These are phyloP conservation scores for Acanthosoma haemorrhoidale DNA, from an alignment of 2,888 invertebrate genomes.

Conservation along the genomic window DNA sequence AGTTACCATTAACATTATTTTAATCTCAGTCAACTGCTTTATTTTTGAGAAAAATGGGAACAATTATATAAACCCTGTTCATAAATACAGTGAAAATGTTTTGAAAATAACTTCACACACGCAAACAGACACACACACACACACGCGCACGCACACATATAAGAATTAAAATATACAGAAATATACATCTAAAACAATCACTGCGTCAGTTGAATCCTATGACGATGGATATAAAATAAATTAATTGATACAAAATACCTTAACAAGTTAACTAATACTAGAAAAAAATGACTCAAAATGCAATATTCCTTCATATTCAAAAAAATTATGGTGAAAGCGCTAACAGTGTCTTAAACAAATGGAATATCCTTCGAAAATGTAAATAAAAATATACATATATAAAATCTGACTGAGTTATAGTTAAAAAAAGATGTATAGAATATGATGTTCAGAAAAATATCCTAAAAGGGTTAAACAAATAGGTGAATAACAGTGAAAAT, in stretches of 20 bases:
- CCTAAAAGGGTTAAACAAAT: background rate
- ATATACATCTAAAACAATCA: constrained; percentile 29
- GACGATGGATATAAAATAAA: constrained; percentile 32
- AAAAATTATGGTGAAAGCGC: constrained; percentile 2
- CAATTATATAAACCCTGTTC: constrained; percentile 31
- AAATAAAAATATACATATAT: background rate
- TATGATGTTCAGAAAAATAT: background rate
- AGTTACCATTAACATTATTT: constrained; percentile 16
- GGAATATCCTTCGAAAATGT: background rate
- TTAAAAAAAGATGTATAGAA: background rate
- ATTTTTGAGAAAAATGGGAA: constrained; percentile 21
- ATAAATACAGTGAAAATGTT: constrained; percentile 25
- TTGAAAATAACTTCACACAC: constrained; percentile 26
- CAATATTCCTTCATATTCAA: constrained; percentile 17
- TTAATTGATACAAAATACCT: constrained; percentile 36
- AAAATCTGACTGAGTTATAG: constrained; percentile 16
- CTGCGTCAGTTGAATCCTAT: constrained; percentile 13
- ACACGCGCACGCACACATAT: constrained; percentile 10
- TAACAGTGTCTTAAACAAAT: background rate
- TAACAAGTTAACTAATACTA: constrained; percentile 35
- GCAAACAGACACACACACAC: constrained; percentile 16
- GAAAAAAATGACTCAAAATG: constrained; percentile 37
- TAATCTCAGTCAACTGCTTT: constrained; percentile 28
- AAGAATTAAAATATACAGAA: constrained; percentile 29
- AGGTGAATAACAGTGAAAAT: background rate